Conservation (phyloP, 2,113 vertebrate genomes). For the Protobothrops mucrosquamatus region DNA sequence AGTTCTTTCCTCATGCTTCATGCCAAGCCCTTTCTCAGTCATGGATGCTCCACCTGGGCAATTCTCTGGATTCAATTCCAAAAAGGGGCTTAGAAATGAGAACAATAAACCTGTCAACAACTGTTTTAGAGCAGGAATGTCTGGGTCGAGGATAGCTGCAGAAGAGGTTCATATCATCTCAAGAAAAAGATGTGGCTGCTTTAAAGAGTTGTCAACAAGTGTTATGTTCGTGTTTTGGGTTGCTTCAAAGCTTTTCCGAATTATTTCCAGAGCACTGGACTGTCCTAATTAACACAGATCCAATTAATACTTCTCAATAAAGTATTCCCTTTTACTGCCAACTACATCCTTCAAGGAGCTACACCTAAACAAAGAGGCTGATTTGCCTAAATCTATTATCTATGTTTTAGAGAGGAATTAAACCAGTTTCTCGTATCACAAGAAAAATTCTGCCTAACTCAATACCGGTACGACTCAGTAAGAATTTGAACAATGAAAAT, state of each 20-base stretch:
- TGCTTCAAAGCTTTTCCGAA: background rate
- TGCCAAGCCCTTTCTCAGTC: background rate
- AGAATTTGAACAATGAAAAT: conserved; percentile 16
- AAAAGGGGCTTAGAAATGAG: background rate
- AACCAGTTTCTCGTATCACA: conserved; percentile 21
- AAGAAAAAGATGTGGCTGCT: background rate
- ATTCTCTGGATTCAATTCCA: background rate
- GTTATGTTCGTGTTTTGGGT: background rate
- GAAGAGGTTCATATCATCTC: background rate
- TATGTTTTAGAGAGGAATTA: conserved; percentile 36
- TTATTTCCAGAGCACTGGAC: background rate
- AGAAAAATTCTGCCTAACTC: background rate
- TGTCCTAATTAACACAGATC: conserved; percentile 21
- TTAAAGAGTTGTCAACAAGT: background rate
- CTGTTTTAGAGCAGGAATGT: background rate
- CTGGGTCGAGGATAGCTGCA: background rate
- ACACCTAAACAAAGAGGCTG: conserved; percentile 49
- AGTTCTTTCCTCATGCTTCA: background rate
- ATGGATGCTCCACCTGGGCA: background rate
- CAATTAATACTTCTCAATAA: conserved; percentile 65
- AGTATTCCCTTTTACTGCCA: conserved; percentile 64
- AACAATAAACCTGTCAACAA: background rate
- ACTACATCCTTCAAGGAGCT: conserved; percentile 69
- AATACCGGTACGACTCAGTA: conserved; percentile 56
- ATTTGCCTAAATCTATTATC: conserved; percentile 62